Conservation (phyloP, 2,113 vertebrate genomes). For the Willisornis vidua region DNA sequence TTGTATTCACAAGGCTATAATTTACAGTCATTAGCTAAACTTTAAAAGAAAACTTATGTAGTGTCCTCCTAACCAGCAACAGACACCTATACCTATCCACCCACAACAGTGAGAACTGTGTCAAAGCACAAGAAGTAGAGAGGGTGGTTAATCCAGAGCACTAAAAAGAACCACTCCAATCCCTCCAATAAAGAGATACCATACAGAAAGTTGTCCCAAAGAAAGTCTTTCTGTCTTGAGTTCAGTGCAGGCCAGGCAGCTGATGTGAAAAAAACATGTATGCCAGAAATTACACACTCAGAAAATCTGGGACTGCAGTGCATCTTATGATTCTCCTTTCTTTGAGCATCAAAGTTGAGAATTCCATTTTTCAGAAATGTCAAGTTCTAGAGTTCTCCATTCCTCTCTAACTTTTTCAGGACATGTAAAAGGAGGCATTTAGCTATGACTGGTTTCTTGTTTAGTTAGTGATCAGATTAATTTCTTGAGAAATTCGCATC, state of each 20-base stretch:
- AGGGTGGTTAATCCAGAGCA: background rate
- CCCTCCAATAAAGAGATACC: background rate
- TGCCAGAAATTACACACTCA: background rate
- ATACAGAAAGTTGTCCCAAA: background rate
- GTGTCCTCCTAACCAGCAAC: background rate
- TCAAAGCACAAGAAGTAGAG: background rate
- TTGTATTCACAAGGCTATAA: background rate
- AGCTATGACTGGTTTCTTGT: background rate
- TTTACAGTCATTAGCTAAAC: background rate
- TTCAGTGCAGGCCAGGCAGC: background rate
- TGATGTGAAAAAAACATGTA: background rate
- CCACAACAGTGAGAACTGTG: background rate
- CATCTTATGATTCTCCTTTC: background rate
- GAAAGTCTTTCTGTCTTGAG: background rate
- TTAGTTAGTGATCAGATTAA: background rate
- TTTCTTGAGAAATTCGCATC: background rate
- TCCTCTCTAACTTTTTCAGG: background rate
- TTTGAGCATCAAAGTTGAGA: background rate
- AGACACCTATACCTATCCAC: background rate
- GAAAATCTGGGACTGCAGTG: background rate
- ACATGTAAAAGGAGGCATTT: background rate
- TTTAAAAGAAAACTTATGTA: background rate
- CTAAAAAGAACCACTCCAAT: background rate
- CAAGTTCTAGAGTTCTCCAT: background rate
- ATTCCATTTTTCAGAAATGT: background rate